Conservation (phyloP, 30 jellyfish, hydroid and myxozoan species). For the Rhopilema esculentum region DNA sequence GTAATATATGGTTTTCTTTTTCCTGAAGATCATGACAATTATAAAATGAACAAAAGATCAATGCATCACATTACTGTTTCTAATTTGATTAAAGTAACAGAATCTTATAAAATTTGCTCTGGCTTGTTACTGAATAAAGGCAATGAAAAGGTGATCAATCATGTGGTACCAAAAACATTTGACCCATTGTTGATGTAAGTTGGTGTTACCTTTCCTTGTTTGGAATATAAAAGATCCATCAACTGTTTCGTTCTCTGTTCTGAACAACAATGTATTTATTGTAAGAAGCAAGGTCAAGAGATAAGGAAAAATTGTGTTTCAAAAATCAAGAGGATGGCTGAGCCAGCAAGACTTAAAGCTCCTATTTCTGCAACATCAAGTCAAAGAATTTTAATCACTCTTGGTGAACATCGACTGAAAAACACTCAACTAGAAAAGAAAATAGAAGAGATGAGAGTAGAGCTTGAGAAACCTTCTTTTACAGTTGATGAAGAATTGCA, state of each 20-base stretch:
- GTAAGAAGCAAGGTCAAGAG: too few relatives aligned
- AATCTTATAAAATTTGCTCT: too few relatives aligned
- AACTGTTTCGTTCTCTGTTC: neutral
- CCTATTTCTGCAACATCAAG: conserved; percentile 38
- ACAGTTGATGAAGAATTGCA: conserved; percentile 34
- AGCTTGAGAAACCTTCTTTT: conserved; percentile 28
- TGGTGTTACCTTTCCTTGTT: conserved; percentile 3
- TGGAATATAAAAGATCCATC: conserved; percentile 10
- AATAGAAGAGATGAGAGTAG: conserved; percentile 29
- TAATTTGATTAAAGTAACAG: too few relatives aligned
- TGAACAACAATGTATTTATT: too few relatives aligned
- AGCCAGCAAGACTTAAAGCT: conserved; percentile 46
- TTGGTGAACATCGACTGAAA: conserved; percentile 51
- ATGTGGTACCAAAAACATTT: too few relatives aligned
- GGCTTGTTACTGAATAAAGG: too few relatives aligned
- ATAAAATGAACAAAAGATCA: too few relatives aligned
- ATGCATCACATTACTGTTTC: too few relatives aligned
- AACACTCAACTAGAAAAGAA: conserved; percentile 39
- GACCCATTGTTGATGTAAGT: conserved; percentile 4
- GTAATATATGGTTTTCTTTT: too few relatives aligned
- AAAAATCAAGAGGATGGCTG: conserved; percentile 6
- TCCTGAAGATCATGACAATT: too few relatives aligned
- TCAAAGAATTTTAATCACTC: conserved; percentile 40
- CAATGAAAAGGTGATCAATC: too few relatives aligned
- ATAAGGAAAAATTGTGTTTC: too few relatives aligned